A percentile compares a stretch with the other conserved stretches of the same genome.
phyloP scores from a whole-genome alignment of 1,140 invertebrate genomes.

The Sitobion miscanthi region DNA sequence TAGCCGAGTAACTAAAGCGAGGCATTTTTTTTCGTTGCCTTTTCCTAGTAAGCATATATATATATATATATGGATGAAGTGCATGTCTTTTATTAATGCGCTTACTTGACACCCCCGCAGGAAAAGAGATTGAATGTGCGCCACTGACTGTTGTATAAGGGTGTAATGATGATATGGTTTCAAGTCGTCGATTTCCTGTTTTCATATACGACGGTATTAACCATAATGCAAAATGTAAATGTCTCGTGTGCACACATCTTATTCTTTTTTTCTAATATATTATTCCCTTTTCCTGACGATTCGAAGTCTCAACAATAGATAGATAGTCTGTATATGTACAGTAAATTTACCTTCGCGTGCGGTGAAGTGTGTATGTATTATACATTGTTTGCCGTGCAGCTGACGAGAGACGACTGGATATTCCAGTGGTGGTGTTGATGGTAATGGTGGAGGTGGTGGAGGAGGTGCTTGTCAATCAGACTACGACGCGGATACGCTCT shows the following conservation, averaged over 20 bases:
- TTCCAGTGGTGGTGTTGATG: background rate
- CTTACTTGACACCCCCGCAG: background rate
- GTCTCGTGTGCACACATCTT: too few species aligned
- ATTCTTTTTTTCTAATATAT: too few species aligned
- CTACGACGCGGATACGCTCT: background rate
- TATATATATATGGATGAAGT: background rate
- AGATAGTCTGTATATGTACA: too few species aligned
- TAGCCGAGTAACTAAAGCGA: background rate
- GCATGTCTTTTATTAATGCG: background rate
- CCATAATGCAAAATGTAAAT: background rate
- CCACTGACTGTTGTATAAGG: background rate
- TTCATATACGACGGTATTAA: too few species aligned
- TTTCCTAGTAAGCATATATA: too few species aligned
- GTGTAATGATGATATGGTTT: background rate
- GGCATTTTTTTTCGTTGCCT: too few species aligned
- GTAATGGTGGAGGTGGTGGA: background rate
- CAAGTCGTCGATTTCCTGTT: background rate
- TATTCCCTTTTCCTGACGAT: too few species aligned
- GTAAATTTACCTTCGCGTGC: too few species aligned
- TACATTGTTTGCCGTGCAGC: too few species aligned
- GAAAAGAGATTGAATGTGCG: background rate
- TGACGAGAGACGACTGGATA: background rate
- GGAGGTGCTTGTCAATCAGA: background rate
- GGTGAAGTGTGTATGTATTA: too few species aligned
- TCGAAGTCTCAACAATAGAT: too few species aligned